A percentile compares a stretch with the other conserved stretches of the same genome.
Conservation (phyloP, 2,113 vertebrate genomes). For the Orientallactaga bullata region DNA sequence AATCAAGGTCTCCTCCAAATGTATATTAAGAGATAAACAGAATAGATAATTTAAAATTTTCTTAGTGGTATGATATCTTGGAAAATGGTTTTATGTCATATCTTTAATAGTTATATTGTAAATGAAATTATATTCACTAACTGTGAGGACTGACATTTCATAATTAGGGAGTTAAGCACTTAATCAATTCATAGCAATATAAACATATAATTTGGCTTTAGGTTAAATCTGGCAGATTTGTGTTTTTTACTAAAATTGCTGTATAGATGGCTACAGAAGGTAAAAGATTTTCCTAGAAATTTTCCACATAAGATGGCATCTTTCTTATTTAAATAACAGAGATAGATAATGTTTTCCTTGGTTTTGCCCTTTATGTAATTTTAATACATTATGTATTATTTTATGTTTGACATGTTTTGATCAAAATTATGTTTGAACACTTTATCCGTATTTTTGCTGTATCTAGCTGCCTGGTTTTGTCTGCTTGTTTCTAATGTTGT, state of each 20-base stretch:
- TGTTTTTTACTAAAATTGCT: conserved; percentile 21
- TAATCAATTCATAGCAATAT: conserved; percentile 49
- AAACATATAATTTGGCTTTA: conserved; percentile 54
- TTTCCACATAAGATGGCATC: conserved; percentile 23
- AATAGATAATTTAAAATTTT: conserved; percentile 64
- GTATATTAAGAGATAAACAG: conserved; percentile 40
- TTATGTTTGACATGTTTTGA: no score
- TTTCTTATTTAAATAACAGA: no score
- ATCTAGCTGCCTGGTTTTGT: no score
- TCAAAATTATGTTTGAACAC: no score
- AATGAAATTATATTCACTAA: conserved; percentile 65
- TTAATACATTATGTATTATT: no score
- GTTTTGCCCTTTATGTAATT: no score
- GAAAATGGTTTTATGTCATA: conserved; percentile 60
- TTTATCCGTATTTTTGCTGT: no score
- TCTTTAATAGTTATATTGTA: conserved; percentile 60
- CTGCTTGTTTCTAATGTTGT: no score
- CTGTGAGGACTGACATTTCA: conserved; percentile 59
- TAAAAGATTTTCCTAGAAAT: conserved; percentile 24
- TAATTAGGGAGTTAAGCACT: conserved; percentile 54
- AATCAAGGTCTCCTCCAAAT: conserved; percentile 67
- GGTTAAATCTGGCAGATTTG: conserved; percentile 28
- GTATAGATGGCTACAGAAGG: background rate
- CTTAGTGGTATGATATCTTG: conserved; percentile 35
- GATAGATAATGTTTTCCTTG: no score